phyloP scores from a whole-genome alignment of 2,113 vertebrate species.

The Pelecanoides urinatrix region DNA sequence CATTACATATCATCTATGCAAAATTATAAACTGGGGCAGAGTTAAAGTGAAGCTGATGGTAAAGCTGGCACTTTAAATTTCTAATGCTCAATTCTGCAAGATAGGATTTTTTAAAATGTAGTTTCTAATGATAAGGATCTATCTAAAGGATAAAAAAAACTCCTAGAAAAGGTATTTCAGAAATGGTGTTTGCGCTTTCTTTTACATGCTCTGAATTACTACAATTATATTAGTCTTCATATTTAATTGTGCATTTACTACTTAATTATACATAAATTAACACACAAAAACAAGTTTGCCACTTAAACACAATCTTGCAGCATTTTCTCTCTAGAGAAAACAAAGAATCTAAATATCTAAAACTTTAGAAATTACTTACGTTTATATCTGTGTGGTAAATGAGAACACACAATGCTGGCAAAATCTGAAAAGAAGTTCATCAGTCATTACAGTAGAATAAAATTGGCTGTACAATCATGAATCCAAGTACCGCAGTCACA shows the following conservation, averaged over 20 bases:
- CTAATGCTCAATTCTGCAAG: background rate
- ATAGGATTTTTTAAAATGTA: background rate
- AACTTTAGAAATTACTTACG: slow-evolving; percentile 80
- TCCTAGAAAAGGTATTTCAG: background rate
- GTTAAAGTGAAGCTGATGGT: background rate
- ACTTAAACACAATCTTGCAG: background rate
- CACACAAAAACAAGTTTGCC: background rate
- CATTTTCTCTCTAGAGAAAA: background rate
- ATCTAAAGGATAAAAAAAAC: background rate
- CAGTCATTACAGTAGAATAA: slow-evolving; percentile 36
- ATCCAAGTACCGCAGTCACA: background rate
- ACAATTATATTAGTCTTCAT: background rate
- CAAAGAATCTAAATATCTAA: background rate
- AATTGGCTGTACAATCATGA: background rate
- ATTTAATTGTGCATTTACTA: background rate
- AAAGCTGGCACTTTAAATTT: background rate
- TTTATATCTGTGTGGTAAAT: slow-evolving; percentile 99
- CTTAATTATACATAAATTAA: background rate
- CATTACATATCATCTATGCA: background rate
- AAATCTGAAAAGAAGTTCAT: slow-evolving; percentile 84
- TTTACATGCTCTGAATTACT: background rate
- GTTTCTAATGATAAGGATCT: too few species aligned
- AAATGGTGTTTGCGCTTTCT: background rate
- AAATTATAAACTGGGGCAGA: background rate
- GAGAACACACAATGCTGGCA: slow-evolving; percentile 96